Evolutionary conservation across 1,140 invertebrate species (phyloP), one percentile per base, ranked within the genome.

Genomic region (Nautilus pompilius): DNA sequence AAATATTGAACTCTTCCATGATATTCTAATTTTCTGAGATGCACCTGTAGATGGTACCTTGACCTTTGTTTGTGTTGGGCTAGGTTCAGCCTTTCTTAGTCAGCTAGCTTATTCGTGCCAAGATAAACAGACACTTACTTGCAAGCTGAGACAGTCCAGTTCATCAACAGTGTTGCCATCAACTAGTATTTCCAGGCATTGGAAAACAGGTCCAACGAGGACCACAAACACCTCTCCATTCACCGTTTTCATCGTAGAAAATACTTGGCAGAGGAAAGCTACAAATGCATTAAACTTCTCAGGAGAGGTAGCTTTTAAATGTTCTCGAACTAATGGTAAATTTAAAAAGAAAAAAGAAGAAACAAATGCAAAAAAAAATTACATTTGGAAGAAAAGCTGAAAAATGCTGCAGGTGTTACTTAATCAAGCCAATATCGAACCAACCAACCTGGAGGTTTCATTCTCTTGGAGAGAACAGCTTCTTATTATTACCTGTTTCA

Each of bases 221-320:
- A 66, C 60, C 29, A 60, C 62, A 45, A 73, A 64, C 13, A 59
- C 59, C 51, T 73, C 69, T 15, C 72, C 67, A 22, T 64, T 69
- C 29, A 49, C 55, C 26, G 64, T 58, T 36, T 64, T 58, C 69
- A 73, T 68, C 24, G 67, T 66, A n/a, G 51, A 46, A 45, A 69
- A 71, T 5, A 73, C 49, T 24, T 73, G 72, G 30, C 65, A 69
- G 26, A 73, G 41, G 46, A 71, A 67, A 10, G 67, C 58, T 15
- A 73, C 28, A 33, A 71, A 68, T 17, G 65, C 67, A 15, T 71
- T 33, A 54, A 68, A 73, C 22, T 49, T 58, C n/a, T 58, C 60
- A 20, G 49, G 58, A 8, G 60, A 65, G 2, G 60, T 48, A 22
- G 34, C 57, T 22, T 64, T 45, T 17, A 68, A 30, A 10, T 57